These are phyloP conservation scores for Rattus norvegicus DNA, from an alignment of 2,113 vertebrate genomes.

Conservation along the genomic window GRCr8 NC_086039.1:126591501-126592000, in stretches of 20 bases:
- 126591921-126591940: conserved; percentile 65
- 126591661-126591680: conserved; percentile 62
- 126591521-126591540: conserved; percentile 55
- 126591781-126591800: conserved; percentile 69
- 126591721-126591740: conserved; percentile 62
- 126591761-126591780: conserved; percentile 44
- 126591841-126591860: conserved; percentile 63
- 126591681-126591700: conserved; percentile 48
- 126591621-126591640: conserved; percentile 9
- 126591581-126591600: conserved; percentile 51
- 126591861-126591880: conserved; percentile 79
- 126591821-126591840: conserved; percentile 71
- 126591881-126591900: conserved; percentile 71
- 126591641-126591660: conserved; percentile 27
- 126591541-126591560: conserved; percentile 31
- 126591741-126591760: conserved; percentile 66
- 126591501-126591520: conserved; percentile 15
- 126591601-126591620: conserved; percentile 21
- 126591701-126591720: conserved; percentile 65
- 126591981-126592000: conserved; percentile 44
- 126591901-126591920: conserved; percentile 76
- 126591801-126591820: conserved; percentile 72
- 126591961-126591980: conserved; percentile 59
- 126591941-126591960: conserved; percentile 63
- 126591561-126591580: conserved; percentile 51